A percentile compares a stretch with the other conserved stretches of the same genome.
These are phyloP conservation scores for Labrus mixtus DNA, from an alignment of 2,113 vertebrate species.

Conservation along the genomic window DNA sequence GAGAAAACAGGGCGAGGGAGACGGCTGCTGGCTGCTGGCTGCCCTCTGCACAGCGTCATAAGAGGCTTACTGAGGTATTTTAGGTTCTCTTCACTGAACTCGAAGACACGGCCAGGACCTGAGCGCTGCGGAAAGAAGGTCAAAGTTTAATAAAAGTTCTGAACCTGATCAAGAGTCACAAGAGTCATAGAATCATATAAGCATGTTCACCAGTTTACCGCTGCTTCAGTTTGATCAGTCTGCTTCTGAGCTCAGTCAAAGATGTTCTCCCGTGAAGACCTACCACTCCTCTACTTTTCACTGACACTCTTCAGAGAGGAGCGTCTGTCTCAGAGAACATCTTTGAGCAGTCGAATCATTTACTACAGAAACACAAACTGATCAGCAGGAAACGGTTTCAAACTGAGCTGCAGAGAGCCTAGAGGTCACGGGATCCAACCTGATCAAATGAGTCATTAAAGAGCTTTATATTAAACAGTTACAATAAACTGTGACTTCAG, in stretches of 20 bases:
- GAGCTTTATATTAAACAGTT: neutral
- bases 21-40: neutral
- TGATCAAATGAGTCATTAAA: neutral
- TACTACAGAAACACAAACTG: neutral
- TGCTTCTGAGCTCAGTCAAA: neutral
- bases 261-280: neutral
- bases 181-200: neutral
- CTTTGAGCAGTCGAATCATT: neutral
- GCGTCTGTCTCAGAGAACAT: neutral
- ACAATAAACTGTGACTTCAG: neutral
- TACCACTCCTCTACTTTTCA: neutral
- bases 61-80: constrained; percentile 67
- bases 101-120: neutral
- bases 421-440: neutral
- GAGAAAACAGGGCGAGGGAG: neutral
- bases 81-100: constrained; percentile 30
- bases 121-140: constrained; percentile 25
- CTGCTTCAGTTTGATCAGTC: no score
- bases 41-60: constrained; percentile 30
- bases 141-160: neutral
- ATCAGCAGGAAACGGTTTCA: neutral
- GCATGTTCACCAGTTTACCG: neutral
- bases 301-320: neutral
- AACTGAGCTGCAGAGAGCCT: neutral
- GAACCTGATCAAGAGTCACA: neutral